A percentile compares a stretch with the other conserved stretches of the same genome.
phyloP scores from a whole-genome alignment of 92 coral and sea anemone species.

The Parazoanthus swiftii region DNA sequence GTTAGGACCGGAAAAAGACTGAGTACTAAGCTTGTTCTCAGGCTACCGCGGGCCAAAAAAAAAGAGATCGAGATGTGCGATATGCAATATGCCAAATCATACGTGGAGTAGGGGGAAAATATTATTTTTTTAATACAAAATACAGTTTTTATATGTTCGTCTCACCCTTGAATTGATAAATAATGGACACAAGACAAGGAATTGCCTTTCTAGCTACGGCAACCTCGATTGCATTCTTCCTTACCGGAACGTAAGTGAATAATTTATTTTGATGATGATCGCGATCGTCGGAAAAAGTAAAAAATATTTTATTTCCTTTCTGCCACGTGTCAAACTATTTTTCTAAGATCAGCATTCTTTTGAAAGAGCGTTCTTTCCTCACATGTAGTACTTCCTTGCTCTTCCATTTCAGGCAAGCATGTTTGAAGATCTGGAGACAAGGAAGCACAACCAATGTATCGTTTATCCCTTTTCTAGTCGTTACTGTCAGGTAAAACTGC shows the following conservation, averaged over 20 bases:
- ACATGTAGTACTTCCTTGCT: not conserved
- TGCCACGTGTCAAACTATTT: not conserved
- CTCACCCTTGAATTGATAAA: not conserved
- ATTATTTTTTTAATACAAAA: not conserved
- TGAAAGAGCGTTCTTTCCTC: not conserved
- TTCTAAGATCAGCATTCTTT: not conserved
- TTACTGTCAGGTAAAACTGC: constrained; percentile 55
- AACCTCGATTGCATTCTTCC: constrained; percentile 71
- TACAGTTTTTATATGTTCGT: not conserved
- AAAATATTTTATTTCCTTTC: not conserved
- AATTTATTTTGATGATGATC: not conserved
- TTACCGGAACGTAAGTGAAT: constrained; percentile 79
- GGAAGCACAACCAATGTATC: constrained; percentile 72
- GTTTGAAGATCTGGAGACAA: constrained; percentile 65
- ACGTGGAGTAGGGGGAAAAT: not conserved
- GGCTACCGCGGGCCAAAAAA: not conserved
- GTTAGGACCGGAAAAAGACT: not conserved
- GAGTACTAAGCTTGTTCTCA: not conserved
- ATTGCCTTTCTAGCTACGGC: constrained; percentile 73
- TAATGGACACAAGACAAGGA: constrained; percentile 61
- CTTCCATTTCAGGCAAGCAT: constrained; percentile 66
- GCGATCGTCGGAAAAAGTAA: too few species aligned
- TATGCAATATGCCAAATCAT: too few species aligned
- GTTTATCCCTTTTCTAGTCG: constrained; percentile 70
- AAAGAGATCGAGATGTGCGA: too few species aligned